Evolutionary conservation across 2,888 invertebrate species (phyloP).

Genomic region (Gibbula magus): DNA sequence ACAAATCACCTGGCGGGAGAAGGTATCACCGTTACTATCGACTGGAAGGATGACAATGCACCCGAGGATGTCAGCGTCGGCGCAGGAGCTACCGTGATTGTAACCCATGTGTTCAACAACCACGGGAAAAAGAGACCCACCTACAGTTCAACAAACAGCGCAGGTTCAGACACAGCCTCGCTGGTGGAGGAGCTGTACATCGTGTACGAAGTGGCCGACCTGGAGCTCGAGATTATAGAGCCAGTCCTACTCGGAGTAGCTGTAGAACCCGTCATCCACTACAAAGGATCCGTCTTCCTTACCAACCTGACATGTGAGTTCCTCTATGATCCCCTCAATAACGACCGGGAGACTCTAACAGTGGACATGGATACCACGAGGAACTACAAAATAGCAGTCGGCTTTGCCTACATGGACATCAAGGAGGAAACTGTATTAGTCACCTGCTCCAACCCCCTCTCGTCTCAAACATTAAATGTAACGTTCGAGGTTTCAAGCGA

Average conservation of each 20-base stretch:
- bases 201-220: not conserved
- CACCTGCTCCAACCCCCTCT: conserved; percentile 18
- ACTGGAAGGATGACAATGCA: not conserved
- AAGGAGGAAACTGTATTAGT: conserved; percentile 5
- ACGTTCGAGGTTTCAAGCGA: conserved; percentile 19
- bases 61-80: not conserved
- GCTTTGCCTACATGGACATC: not conserved
- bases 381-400: not conserved
- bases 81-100: not conserved
- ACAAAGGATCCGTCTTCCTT: not conserved
- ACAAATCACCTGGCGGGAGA: not conserved
- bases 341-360: not conserved
- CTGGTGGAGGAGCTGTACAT: not conserved
- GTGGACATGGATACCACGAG: not conserved
- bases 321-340: not conserved
- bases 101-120: not conserved
- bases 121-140: not conserved
- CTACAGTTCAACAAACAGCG: not conserved
- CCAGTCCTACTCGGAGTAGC: not conserved
- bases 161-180: not conserved
- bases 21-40: not conserved
- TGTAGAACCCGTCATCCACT: not conserved
- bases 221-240: not conserved
- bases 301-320: not conserved
- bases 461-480: not conserved